These are phyloP conservation scores for Tupaia tana DNA, from an alignment of 2,113 vertebrate genomes.

Conservation along the genomic window DNA sequence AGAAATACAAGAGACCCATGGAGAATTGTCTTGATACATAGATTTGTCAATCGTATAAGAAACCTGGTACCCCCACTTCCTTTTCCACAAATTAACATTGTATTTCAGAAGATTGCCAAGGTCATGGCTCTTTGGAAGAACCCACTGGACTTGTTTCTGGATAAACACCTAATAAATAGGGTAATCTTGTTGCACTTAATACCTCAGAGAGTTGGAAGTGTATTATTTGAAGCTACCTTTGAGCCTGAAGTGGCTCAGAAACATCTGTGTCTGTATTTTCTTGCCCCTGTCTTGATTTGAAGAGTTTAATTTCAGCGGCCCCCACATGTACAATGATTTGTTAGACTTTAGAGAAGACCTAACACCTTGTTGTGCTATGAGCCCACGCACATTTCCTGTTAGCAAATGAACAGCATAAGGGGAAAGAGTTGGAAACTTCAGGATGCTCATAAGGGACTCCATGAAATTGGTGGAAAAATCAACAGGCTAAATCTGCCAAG, in stretches of 20 bases:
- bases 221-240: slow-evolving; percentile 12
- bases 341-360: neutral
- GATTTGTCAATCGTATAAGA: slow-evolving; percentile 76
- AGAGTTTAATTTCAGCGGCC: neutral
- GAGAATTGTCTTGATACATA: neutral
- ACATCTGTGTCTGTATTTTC: slow-evolving; percentile 6
- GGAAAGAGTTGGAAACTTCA: neutral
- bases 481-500: neutral
- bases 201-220: neutral
- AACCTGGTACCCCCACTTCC: slow-evolving; percentile 68
- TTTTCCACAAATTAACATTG: slow-evolving; percentile 70
- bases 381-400: neutral
- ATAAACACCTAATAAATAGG: slow-evolving; percentile 72
- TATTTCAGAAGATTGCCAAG: slow-evolving; percentile 32
- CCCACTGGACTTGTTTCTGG: slow-evolving; percentile 71
- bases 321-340: neutral
- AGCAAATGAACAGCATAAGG: neutral
- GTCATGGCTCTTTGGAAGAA: slow-evolving; percentile 69
- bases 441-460: no score
- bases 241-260: slow-evolving; percentile 38
- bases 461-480: neutral
- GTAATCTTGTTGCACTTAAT: slow-evolving; percentile 43
- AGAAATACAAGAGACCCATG: neutral
- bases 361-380: neutral
- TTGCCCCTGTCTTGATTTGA: neutral